Conservation (phyloP, 64 coral and sea anemone genomes). For the Cladopsammia gracilis region DNA sequence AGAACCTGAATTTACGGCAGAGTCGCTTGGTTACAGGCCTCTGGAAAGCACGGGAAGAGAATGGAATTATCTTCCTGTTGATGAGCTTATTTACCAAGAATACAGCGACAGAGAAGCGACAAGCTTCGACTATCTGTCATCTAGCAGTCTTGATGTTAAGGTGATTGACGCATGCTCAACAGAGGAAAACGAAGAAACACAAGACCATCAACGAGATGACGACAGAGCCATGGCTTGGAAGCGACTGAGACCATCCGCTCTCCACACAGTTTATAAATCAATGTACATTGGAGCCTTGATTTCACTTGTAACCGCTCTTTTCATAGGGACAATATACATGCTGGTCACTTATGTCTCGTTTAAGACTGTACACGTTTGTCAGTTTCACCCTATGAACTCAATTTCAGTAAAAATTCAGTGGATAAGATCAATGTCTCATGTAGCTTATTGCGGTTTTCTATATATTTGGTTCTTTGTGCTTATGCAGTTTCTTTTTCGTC, state of each 20-base stretch:
- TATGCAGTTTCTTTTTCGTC: not conserved
- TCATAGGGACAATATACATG: not conserved
- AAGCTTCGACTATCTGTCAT: not conserved
- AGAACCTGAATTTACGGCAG: not conserved
- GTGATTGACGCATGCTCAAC: not conserved
- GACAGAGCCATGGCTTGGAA: not conserved
- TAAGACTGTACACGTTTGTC: not conserved
- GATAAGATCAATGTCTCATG: not conserved
- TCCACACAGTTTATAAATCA: not conserved
- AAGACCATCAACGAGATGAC: not conserved
- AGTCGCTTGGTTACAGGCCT: not conserved
- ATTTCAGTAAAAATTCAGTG: not conserved
- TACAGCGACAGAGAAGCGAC: not conserved
- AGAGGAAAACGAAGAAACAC: not conserved
- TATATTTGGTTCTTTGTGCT: not conserved
- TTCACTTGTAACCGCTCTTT: not conserved
- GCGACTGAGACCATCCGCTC: not conserved
- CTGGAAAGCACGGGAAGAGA: not conserved
- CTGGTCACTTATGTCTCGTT: not conserved
- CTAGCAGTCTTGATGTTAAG: not conserved
- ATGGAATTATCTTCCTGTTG: not conserved
- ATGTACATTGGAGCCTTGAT: not conserved
- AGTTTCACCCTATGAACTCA: not conserved
- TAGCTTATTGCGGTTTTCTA: not conserved
- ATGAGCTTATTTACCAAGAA: constrained; percentile 33